Evolutionary conservation across 2,797 vertebrate species (phyloP), one percentile per base, ranked within the genome.

Genomic region (Gastrophryne carolinensis): DNA sequence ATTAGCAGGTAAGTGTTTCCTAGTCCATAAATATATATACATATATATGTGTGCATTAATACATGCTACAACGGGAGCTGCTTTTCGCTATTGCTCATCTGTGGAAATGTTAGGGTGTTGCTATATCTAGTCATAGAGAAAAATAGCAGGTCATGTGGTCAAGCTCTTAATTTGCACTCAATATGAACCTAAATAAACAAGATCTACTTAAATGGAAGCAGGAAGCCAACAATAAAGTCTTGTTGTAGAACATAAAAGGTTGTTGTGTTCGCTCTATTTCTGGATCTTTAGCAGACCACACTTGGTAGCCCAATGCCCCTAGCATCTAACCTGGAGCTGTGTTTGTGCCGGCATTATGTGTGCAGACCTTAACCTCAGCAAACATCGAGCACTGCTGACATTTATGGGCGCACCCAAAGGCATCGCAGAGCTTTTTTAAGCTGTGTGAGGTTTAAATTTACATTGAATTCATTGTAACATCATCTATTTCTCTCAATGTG

Each of bases 1-100:
- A 30, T 89, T 98, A 82, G 94, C 94, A 90, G 95, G 95, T 96
- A 76, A 47, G 65, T 81, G 57, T n/a, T 17, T 13, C n/a, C n/a
- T n/a, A n/a, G n/a, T n/a, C n/a, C n/a, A n/a, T n/a, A n/a, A n/a
- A n/a, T n/a, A n/a, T n/a, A n/a, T n/a, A n/a, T 1, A 0, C n/a
- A 26, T 56, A 21, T 32, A 58, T 44, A 21, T 63, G 19, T 41
- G 10, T 41, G 21, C 17, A 21, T 53, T 6, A 30, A 44, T 27
- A 15, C 30, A 47, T 34, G 19, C 9, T 57, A 10, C 27, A n/a
- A n/a, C n/a, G 23, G 17, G 34, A 58, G 54, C 56, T 75, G n/a
- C n/a, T 1, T 12, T 56, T 52, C 5, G 2, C 35, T 49, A 58
- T 32, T 32, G 44, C 68, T 66, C 5, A 2, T 54, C 30, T 15